A percentile compares a stretch with the other conserved stretches of the same genome.
Evolutionary conservation across 1,140 invertebrate species (phyloP).

Genomic region (Anastrepha obliqua): DNA sequence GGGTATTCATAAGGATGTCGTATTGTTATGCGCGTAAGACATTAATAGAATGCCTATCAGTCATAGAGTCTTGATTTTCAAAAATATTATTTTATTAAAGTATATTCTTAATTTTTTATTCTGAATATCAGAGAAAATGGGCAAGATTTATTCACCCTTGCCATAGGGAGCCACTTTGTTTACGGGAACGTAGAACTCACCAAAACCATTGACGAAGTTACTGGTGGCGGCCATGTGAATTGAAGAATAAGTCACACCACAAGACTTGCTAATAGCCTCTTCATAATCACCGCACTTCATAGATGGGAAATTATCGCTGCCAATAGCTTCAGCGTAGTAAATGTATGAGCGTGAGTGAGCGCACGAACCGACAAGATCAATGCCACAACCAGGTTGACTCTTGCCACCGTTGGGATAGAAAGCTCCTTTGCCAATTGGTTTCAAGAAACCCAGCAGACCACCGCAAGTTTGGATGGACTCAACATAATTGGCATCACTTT

Average conservation of each 20-base stretch:
- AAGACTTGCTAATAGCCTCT: slow-evolving; percentile 57
- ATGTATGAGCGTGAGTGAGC: slow-evolving; percentile 64
- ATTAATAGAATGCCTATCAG: no score
- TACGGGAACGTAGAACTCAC: slow-evolving; percentile 61
- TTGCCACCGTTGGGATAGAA: slow-evolving; percentile 77
- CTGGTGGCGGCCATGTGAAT: slow-evolving; percentile 58
- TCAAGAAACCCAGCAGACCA: slow-evolving; percentile 74
- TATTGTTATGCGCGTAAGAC: no score
- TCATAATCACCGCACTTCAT: slow-evolving; percentile 59
- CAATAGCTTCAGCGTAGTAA: slow-evolving; percentile 66
- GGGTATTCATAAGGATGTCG: no score
- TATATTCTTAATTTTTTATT: not conserved
- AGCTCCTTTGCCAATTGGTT: slow-evolving; percentile 75
- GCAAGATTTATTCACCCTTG: slow-evolving; percentile 56
- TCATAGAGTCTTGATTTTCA: no score
- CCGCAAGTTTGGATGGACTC: slow-evolving; percentile 78
- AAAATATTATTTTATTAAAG: not conserved
- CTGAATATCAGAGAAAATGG: not conserved
- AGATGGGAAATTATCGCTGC: slow-evolving; percentile 58
- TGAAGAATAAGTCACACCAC: slow-evolving; percentile 61
- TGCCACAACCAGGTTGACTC: slow-evolving; percentile 77
- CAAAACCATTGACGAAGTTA: slow-evolving; percentile 56
- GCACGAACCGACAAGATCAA: slow-evolving; percentile 66
- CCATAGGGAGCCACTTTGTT: slow-evolving; percentile 57
- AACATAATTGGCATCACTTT: slow-evolving; percentile 69